These are phyloP conservation scores for Coreius guichenoti DNA, from an alignment of 2,797 vertebrate species.

Conservation along the genomic window DNA sequence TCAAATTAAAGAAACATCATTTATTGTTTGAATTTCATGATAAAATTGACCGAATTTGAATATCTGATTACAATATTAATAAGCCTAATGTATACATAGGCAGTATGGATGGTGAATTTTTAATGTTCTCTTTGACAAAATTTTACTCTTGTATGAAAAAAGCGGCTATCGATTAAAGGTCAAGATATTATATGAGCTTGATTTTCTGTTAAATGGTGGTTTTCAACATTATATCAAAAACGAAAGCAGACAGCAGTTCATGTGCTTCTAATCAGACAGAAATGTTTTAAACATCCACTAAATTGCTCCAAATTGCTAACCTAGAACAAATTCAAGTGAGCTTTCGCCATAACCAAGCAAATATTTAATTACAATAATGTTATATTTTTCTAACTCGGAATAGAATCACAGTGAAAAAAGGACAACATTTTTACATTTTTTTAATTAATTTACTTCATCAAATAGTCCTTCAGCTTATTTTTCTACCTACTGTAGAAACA, in stretches of 20 bases:
- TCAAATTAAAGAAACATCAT: too few relatives aligned
- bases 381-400: not conserved
- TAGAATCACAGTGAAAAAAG: not conserved
- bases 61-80: not conserved
- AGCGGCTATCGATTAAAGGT: not conserved
- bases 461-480: not conserved
- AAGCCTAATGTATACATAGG: not conserved
- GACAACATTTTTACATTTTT: not conserved
- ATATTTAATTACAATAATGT: not conserved
- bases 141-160: not conserved
- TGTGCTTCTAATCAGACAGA: not conserved
- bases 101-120: not conserved
- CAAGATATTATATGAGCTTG: not conserved
- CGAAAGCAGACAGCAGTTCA: not conserved
- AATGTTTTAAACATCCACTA: not conserved
- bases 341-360: not conserved
- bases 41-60: too few relatives aligned
- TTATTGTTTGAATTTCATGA: too few relatives aligned
- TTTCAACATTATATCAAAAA: not conserved
- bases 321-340: not conserved
- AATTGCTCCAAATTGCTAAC: not conserved
- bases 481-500: not conserved
- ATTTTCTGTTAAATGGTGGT: not conserved
- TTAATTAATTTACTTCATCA: not conserved
- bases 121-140: not conserved